Percentiles rank a stretch among this genome's conserved stretches.
Conservation (phyloP, 2,113 vertebrate species). For the Fregata magnificens region DNA sequence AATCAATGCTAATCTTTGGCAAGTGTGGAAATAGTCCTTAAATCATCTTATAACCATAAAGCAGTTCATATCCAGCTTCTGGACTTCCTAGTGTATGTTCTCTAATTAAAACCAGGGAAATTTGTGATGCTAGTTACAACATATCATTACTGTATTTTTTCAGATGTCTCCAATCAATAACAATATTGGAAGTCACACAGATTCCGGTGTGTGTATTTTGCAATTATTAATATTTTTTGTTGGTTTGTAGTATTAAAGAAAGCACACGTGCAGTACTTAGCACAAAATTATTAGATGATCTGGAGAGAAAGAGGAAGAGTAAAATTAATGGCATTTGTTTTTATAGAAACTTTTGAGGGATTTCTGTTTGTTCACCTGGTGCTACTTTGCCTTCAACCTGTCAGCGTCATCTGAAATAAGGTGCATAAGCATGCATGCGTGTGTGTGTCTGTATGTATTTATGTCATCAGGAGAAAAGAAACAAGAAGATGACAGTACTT, state of each 20-base stretch:
- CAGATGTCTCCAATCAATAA: conserved; percentile 14
- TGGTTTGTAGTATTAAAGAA: background rate
- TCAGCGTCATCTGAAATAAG: background rate
- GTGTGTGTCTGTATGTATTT: background rate
- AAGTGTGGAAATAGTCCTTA: background rate
- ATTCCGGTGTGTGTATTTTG: background rate
- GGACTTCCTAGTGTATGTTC: background rate
- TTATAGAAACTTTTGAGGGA: background rate
- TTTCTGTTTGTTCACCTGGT: background rate
- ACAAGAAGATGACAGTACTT: background rate
- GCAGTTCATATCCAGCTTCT: background rate
- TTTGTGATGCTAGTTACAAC: background rate
- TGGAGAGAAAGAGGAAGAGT: background rate
- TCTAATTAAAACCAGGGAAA: conserved; percentile 11
- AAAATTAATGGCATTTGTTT: background rate
- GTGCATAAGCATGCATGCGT: background rate
- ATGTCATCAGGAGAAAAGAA: background rate
- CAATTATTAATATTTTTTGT: background rate
- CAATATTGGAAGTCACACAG: background rate
- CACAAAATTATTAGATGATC: background rate
- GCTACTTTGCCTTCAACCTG: background rate
- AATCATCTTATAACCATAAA: background rate
- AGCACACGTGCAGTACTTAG: background rate
- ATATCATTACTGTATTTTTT: background rate
- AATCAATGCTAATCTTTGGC: background rate